phyloP scores from a whole-genome alignment of 2,888 invertebrate genomes.

The Mallateleia sp. region DNA sequence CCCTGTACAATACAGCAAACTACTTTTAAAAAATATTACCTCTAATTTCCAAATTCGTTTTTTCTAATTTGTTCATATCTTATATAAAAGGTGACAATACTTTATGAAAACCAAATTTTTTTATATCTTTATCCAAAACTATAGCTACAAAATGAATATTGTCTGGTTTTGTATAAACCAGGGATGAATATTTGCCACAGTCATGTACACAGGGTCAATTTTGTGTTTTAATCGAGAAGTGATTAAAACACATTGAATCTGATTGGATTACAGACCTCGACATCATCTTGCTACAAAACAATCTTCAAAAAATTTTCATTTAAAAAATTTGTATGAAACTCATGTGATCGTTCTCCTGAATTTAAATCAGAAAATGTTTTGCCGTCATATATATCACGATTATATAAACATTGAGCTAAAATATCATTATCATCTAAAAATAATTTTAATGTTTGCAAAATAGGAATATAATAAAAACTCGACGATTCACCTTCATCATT shows the following conservation, averaged over 20 bases:
- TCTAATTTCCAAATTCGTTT: conserved; percentile 36
- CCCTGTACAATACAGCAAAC: conserved; percentile 37
- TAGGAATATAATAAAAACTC: no score
- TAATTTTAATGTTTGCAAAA: no score
- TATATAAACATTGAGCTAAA: no score
- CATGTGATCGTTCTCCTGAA: conserved; percentile 16
- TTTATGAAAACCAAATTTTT: conserved; percentile 57
- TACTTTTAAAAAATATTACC: conserved; percentile 30
- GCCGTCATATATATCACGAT: no score
- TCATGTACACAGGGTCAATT: conserved; percentile 20
- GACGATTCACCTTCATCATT: no score
- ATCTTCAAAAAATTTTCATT: conserved; percentile 19
- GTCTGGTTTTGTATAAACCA: conserved; percentile 13
- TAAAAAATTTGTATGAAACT: not conserved
- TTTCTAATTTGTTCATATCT: conserved; percentile 70
- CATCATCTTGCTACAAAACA: conserved; percentile 18
- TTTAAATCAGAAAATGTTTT: conserved; percentile 24
- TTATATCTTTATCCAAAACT: conserved; percentile 56
- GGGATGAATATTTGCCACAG: not conserved
- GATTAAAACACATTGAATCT: no score
- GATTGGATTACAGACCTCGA: conserved; percentile 14
- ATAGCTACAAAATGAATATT: conserved; percentile 24
- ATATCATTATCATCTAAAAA: no score
- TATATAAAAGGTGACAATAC: conserved; percentile 63
- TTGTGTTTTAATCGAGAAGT: not conserved